Percentiles rank a stretch among this genome's conserved stretches.
phyloP scores from a whole-genome alignment of 2,113 vertebrate species.

The Aptenodytes forsteri region DNA sequence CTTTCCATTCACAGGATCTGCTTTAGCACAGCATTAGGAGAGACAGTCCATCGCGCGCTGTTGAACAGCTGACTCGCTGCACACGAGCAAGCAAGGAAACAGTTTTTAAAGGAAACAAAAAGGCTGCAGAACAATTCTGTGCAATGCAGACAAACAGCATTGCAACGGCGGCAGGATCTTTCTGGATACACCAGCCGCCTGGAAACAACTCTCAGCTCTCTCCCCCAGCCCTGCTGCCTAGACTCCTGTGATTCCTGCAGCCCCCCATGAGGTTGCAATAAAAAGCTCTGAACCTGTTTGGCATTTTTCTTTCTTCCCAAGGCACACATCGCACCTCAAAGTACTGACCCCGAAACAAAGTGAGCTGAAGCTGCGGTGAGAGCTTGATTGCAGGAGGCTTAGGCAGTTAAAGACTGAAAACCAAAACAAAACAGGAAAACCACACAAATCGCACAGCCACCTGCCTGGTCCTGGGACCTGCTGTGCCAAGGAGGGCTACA shows the following conservation, averaged over 20 bases:
- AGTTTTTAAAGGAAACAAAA: not conserved
- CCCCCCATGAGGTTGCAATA: not conserved
- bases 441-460: not conserved
- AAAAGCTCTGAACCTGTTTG: not conserved
- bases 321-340: accelerated
- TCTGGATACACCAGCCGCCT: not conserved
- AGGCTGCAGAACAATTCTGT: not conserved
- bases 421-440: not conserved
- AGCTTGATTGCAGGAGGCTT: not conserved
- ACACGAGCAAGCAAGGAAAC: not conserved
- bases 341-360: not conserved
- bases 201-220: accelerated
- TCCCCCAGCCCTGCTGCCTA: not conserved
- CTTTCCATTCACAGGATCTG: not conserved
- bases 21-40: not conserved
- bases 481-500: not conserved
- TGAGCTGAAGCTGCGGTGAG: accelerated
- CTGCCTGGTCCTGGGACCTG: accelerated
- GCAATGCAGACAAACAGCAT: not conserved
- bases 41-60: accelerated
- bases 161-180: not conserved
- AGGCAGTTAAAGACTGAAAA: not conserved
- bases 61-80: not conserved
- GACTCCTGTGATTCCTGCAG: not conserved
- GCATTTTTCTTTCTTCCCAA: not conserved